These are phyloP conservation scores for Myocastor coypus DNA, from an alignment of 2,113 vertebrate species.

Conservation along the genomic window DNA sequence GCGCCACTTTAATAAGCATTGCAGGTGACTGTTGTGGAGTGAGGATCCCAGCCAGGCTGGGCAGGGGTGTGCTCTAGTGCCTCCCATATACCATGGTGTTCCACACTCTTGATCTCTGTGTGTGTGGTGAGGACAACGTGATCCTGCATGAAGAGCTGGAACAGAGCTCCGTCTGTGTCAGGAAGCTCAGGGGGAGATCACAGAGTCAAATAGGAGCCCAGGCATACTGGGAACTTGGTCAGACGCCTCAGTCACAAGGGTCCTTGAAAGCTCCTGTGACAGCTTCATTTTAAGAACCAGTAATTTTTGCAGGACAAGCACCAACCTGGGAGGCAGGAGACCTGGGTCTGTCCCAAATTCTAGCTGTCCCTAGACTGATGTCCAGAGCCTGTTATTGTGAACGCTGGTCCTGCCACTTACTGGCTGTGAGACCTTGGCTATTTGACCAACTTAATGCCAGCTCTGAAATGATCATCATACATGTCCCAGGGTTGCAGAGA, in stretches of 20 bases:
- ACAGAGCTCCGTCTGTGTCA: conserved; percentile 65
- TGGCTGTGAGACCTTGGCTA: not conserved
- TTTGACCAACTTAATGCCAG: not conserved
- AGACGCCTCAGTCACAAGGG: conserved; percentile 48
- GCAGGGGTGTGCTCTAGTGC: not conserved
- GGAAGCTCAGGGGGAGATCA: not conserved
- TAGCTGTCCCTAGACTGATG: not conserved
- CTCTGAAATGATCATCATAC: not conserved
- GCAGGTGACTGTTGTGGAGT: not conserved
- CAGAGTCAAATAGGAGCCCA: not conserved
- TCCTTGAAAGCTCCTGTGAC: not conserved
- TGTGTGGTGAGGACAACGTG: not conserved
- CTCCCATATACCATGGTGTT: not conserved
- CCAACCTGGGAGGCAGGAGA: not conserved
- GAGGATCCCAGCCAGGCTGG: not conserved
- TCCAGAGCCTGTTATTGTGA: not conserved
- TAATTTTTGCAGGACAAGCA: not conserved
- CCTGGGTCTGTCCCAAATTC: not conserved
- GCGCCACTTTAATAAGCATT: not conserved
- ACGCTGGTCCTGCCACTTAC: not conserved
- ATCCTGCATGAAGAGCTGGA: not conserved
- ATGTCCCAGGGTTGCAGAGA: not conserved
- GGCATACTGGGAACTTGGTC: not conserved
- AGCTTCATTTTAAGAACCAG: not conserved
- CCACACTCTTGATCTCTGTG: not conserved